Evolutionary conservation across 2,888 invertebrate species (phyloP), one percentile per base, ranked within the genome.

Genomic region (Proisotoma minuta): DNA sequence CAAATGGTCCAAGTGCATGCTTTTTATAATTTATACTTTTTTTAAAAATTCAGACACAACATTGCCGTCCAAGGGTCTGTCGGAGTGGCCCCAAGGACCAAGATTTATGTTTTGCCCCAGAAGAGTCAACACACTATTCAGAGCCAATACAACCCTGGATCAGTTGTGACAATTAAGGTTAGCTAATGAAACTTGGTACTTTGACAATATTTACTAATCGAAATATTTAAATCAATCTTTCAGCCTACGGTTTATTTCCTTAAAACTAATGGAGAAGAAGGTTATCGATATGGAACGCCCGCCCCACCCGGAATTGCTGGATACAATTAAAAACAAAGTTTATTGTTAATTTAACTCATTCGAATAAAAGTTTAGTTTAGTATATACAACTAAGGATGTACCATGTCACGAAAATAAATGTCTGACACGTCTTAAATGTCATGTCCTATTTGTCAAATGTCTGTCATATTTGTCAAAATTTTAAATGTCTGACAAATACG

Each of bases 31-130:
- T n/a, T n/a, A n/a, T n/a, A n/a, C n/a, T n/a, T n/a, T n/a, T n/a
- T n/a, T n/a, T n/a, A n/a, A n/a, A n/a, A n/a, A n/a, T 34, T 10
- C 34, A 24, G 3, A 5, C 52, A 52, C 18, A 52, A 52, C 18
- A 28, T 52, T 5, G 52, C 52, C 27, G 52, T 52, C 3, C 4
- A 5, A 5, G 52, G 52, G n/a, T 12, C 15, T 18, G 26, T 26
- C 12, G 62, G 57, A 5, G 22, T 49, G 8, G 62, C 50, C n/a
- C 62, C 43, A 20, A 59, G 62, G 26, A 66, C 65, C 18, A 66
- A 66, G 56, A 62, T 66, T 49, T 66, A 60, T 47, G 65, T 66
- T 4, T 48, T 66, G 27, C 65, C 65, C 3, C 60, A 60, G 24
- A 57, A 50, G 54, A 50, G 49, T 50, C 40, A 57, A 12, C 65